These are phyloP conservation scores for Caretta caretta DNA, from an alignment of 2,113 vertebrate genomes.

Conservation along the genomic window DNA sequence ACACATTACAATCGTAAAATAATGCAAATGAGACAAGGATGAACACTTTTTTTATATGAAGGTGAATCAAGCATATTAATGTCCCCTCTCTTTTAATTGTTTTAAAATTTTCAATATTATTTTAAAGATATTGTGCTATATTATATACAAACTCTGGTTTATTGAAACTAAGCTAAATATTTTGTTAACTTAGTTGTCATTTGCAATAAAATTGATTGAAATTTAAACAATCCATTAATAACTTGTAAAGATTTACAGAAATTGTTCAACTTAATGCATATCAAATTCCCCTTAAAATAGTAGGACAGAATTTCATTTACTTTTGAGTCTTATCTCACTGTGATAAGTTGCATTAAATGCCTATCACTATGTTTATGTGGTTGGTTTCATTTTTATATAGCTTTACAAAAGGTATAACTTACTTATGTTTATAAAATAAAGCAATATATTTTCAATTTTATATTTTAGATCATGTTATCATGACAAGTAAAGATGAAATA, in stretches of 20 bases:
- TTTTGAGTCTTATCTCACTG: neutral
- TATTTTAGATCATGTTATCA: neutral
- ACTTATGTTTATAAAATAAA: too few species aligned
- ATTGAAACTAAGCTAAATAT: neutral
- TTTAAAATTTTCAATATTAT: neutral
- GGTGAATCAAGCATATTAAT: slow-evolving; percentile 23
- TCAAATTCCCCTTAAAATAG: neutral
- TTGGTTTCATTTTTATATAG: neutral
- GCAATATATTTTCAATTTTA: neutral
- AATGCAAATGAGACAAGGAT: slow-evolving; percentile 49
- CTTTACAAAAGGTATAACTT: neutral
- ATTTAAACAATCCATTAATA: neutral
- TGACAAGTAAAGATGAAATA: neutral
- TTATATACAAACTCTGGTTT: neutral
- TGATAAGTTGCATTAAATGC: neutral
- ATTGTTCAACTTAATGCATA: neutral
- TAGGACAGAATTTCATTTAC: neutral
- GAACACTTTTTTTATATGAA: slow-evolving; percentile 47
- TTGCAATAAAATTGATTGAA: neutral
- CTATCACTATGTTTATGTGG: neutral
- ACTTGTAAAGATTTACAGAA: neutral
- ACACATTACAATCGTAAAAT: slow-evolving; percentile 34
- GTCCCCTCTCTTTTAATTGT: neutral
- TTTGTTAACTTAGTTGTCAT: neutral
- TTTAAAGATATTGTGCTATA: neutral